A percentile compares a stretch with the other conserved stretches of the same genome.
Evolutionary conservation across 2,797 vertebrate genomes (phyloP).

Genomic region (Coregonus sp.): DNA sequence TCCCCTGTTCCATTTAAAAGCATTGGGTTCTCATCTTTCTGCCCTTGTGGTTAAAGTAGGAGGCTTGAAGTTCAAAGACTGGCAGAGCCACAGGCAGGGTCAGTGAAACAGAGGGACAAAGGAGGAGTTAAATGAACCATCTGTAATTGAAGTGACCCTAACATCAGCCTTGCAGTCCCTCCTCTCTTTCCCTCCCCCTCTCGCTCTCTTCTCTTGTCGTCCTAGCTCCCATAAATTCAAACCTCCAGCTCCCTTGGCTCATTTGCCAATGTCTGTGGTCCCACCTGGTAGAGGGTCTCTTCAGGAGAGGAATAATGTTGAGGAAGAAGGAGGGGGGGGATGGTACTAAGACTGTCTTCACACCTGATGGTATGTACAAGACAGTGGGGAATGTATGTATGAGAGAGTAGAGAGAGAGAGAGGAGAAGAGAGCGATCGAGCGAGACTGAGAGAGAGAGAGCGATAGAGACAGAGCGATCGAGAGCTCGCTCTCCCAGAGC

Average conservation of each 20-base stretch:
- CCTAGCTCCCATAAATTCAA: not conserved
- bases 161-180: too few species aligned
- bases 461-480: too few species aligned
- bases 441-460: not conserved
- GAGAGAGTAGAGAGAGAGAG: not conserved
- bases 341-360: too few species aligned
- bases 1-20: not conserved
- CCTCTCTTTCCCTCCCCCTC: too few species aligned
- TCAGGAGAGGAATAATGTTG: conserved; percentile 7
- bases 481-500: too few species aligned
- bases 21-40: too few species aligned
- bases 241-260: conserved; percentile 25
- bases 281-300: conserved; percentile 13
- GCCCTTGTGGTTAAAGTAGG: too few species aligned
- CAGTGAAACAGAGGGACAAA: not conserved
- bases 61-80: not conserved
- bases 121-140: too few species aligned
- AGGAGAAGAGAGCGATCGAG: not conserved
- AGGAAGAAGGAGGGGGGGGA: not conserved
- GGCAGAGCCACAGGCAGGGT: conserved; percentile 2
- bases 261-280: conserved; percentile 27
- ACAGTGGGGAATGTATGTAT: not conserved
- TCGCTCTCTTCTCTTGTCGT: not conserved
- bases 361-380: not conserved
- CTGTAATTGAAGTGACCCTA: too few species aligned